phyloP scores from a whole-genome alignment of 2,888 invertebrate species.

The Steromphala cineraria region DNA sequence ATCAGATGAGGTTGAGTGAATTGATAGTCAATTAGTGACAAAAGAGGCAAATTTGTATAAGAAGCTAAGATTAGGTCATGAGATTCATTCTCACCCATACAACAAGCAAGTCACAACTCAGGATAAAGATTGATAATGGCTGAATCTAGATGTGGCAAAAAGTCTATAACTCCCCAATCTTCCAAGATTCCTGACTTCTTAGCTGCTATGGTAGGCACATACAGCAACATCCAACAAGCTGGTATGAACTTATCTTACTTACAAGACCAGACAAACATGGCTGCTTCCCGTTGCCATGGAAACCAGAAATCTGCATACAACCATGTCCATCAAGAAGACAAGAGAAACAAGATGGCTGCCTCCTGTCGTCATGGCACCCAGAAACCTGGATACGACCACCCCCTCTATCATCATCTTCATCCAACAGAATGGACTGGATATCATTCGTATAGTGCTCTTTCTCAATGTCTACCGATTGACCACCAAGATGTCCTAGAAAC shows the following conservation, averaged over 20 bases:
- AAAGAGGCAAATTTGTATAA: not conserved
- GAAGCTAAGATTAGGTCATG: not conserved
- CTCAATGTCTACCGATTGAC: not conserved
- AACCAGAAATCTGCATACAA: not conserved
- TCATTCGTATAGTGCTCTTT: not conserved
- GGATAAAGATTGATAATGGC: not conserved
- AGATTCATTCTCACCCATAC: too few species aligned
- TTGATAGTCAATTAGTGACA: not conserved
- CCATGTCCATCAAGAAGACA: not conserved
- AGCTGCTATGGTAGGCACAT: not conserved
- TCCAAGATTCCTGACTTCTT: not conserved
- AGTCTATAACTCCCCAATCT: not conserved
- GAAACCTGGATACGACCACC: not conserved
- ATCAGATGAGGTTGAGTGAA: not conserved
- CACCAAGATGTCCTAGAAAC: not conserved
- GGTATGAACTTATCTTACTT: not conserved
- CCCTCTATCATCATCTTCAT: not conserved
- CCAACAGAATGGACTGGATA: not conserved
- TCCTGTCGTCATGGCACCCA: too few species aligned
- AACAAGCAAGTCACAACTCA: too few species aligned
- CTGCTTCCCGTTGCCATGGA: not conserved
- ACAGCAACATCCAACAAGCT: not conserved
- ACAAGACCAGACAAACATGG: not conserved
- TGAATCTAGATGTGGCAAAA: not conserved
- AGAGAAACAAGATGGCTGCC: not conserved